Conservation (phyloP, 64 coral and sea anemone species). For the Montipora foliosa region DNA sequence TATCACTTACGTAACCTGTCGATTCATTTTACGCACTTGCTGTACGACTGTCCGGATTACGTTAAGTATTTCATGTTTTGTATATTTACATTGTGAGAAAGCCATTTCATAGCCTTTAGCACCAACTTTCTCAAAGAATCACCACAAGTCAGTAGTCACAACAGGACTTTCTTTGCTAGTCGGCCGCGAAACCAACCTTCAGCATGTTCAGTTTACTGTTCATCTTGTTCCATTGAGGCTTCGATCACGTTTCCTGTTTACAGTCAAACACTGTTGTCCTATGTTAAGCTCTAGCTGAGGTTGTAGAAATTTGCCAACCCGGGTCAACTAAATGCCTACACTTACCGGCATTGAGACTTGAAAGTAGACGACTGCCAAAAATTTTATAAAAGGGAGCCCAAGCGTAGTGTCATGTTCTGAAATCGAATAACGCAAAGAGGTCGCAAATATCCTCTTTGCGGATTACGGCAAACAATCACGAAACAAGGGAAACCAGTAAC, state of each 20-base stretch:
- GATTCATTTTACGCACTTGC: no score
- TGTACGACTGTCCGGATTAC: no score
- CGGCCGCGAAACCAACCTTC: not conserved
- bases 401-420: not conserved
- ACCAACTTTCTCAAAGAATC: not conserved
- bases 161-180: not conserved
- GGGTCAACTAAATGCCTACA: not conserved
- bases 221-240: no score
- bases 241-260: no score
- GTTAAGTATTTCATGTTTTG: not conserved
- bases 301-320: no score
- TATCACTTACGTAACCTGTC: no score
- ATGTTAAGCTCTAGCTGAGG: no score
- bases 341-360: not conserved
- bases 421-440: not conserved
- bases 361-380: not conserved
- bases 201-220: no score
- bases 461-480: no score
- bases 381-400: not conserved
- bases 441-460: not conserved
- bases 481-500: no score
- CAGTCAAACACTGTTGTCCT: no score
- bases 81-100: not conserved
- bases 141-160: not conserved
- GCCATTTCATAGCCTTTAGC: not conserved